Base-by-base conservation (phyloP, 2,797 vertebrate genomes). In the Botia kubotai region DNA sequence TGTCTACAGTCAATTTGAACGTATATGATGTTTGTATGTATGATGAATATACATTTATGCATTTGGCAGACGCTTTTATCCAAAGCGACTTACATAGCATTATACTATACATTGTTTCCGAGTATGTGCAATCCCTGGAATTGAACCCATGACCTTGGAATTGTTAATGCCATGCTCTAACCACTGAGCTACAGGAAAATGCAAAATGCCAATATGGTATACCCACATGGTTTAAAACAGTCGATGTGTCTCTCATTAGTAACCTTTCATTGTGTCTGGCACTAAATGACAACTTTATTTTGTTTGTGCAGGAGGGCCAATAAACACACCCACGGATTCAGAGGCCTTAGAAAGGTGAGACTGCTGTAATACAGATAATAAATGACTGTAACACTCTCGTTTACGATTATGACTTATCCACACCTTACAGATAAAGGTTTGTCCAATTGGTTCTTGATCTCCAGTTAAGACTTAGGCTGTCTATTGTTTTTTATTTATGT, bases 261-360 rank as follows among this genome's bases (percentile, higher is more conserved):
- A 13, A 14, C 17, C 57, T 46, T 17, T 7, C 13, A 60, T 70
- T 69, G 36, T 0, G 1, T 29, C 12, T 21, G 11, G 0, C 39
- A 50, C 21, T 68, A 13, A 53, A 50, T 71, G 16, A 72, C 23
- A 6, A 43, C 69, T 63, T 48, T 66, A 43, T 16, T 91, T 6
- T 89, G 52, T 85, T n/a, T 21, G 8, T 78, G 1, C n/a, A 95
- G 93, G 84, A 90, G 86, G 76, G 93, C 95, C 67, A 90, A 94
- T 87, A 95, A 94, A 67, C 91, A 95, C 53, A 93, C 96, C 21
- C 94, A 95, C 72, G 96, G 95, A 85, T 93, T 98, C 81, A 97
- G 96, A 84, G 93, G 94, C 78, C 94, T 97, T 39, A 95, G 84
- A 80, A 95, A 97, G 96, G 97, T 99, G 58, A 70, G 73, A 6